These are phyloP conservation scores for Tokudaia muenninki DNA, from an alignment of 2,797 vertebrate species.

Conservation along the genomic window DNA sequence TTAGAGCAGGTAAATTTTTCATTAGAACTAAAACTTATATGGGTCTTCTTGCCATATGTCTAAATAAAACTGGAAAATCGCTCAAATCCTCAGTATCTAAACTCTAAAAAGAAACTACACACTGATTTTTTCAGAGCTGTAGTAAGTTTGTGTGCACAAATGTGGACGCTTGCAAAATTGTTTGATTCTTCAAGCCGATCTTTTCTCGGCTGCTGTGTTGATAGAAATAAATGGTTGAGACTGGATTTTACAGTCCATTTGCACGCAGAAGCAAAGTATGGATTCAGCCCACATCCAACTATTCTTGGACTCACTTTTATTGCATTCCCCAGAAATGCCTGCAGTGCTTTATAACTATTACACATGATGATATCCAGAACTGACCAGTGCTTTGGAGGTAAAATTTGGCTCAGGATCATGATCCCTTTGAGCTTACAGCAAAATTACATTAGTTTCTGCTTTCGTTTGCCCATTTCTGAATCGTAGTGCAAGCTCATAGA, in stretches of 20 bases:
- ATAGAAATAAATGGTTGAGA: constrained; percentile 59
- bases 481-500: background rate
- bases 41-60: background rate
- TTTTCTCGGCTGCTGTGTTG: constrained; percentile 64
- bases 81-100: constrained; percentile 30
- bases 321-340: constrained; percentile 67
- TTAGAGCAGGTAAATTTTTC: constrained; percentile 19
- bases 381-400: constrained; percentile 71
- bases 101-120: background rate
- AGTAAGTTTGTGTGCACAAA: background rate
- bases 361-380: constrained; percentile 57
- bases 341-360: constrained; percentile 71
- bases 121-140: constrained; percentile 40
- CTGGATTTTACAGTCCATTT: constrained; percentile 53
- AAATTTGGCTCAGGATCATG: constrained; percentile 63
- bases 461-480: constrained; percentile 23
- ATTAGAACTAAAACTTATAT: constrained; percentile 25
- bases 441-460: constrained; percentile 61
- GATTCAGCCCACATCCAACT: constrained; percentile 42
- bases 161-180: background rate
- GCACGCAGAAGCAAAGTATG: background rate
- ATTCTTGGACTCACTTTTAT: constrained; percentile 60
- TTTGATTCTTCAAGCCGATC: constrained; percentile 46
- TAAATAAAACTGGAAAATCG: constrained; percentile 16
- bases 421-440: constrained; percentile 73